Conservation (phyloP, 1,140 invertebrate species). For the Stegodyphus dumicola region DNA sequence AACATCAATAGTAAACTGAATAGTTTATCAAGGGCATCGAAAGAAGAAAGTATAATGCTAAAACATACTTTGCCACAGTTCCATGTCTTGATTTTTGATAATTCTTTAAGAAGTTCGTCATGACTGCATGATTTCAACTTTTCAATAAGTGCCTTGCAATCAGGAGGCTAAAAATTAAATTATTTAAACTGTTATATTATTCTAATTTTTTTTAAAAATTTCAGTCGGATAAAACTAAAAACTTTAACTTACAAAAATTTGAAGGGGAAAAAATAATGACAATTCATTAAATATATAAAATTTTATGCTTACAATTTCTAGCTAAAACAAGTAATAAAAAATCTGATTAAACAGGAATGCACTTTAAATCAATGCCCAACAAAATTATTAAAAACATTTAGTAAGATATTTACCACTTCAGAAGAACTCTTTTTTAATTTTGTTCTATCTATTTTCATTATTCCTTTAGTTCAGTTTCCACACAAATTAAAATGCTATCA, state of each 20-base stretch:
- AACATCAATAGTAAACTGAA: no score
- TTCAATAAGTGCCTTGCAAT: slow-evolving; percentile 85
- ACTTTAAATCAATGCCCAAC: slow-evolving; percentile 23
- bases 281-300: background rate
- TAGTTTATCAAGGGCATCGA: background rate
- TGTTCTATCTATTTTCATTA: slow-evolving; percentile 88
- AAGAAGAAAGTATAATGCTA: slow-evolving; percentile 8
- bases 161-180: slow-evolving; percentile 74
- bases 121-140: slow-evolving; percentile 79
- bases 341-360: background rate
- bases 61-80: slow-evolving; percentile 80
- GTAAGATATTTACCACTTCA: slow-evolving; percentile 78
- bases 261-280: background rate
- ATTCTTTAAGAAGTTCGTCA: slow-evolving; percentile 76
- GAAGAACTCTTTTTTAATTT: slow-evolving; percentile 89
- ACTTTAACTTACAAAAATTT: background rate
- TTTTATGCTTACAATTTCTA: background rate
- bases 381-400: background rate
- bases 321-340: background rate
- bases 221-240: background rate
- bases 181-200: background rate
- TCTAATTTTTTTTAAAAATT: background rate
- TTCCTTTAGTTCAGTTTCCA: slow-evolving; percentile 48
- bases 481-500: background rate
- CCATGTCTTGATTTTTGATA: slow-evolving; percentile 85